Evolutionary conservation across 2,888 invertebrate species (phyloP).

Genomic region (Dicyrtomina minuta): DNA sequence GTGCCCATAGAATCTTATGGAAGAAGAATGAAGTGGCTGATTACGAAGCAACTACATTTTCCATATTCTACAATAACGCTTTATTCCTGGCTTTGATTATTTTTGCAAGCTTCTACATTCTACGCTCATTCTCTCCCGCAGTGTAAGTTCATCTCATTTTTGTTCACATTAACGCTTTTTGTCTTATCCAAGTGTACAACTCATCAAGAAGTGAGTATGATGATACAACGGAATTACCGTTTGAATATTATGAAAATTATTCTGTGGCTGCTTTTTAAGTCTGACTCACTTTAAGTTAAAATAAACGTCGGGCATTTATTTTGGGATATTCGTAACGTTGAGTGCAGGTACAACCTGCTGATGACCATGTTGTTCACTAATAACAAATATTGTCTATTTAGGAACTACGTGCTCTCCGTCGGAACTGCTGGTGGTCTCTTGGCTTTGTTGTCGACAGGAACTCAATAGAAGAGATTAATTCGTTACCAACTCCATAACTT

Average conservation of each 20-base stretch:
- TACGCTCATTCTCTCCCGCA: conserved; percentile 84
- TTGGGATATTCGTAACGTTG: neutral
- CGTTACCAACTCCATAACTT: no score
- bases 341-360: no score
- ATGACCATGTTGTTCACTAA: no score
- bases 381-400: conserved; percentile 56
- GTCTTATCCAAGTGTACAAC: neutral
- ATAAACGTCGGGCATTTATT: neutral
- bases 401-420: conserved; percentile 90
- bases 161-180: neutral
- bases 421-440: conserved; percentile 84
- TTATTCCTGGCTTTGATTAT: conserved; percentile 91
- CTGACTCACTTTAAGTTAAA: neutral
- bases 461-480: conserved; percentile 69
- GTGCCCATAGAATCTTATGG: conserved; percentile 81
- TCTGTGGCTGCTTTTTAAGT: no score
- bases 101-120: conserved; percentile 87
- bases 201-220: no score
- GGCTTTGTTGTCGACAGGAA: conserved; percentile 92
- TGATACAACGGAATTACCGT: no score
- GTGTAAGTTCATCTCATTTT: conserved; percentile 69
- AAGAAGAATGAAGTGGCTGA: conserved; percentile 99
- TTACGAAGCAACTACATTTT: conserved; percentile 97
- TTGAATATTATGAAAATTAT: no score
- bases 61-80: conserved; percentile 99